A percentile compares a stretch with the other conserved stretches of the same genome.
Conservation (phyloP, 1,140 invertebrate species). For the Heliothis virescens region DNA sequence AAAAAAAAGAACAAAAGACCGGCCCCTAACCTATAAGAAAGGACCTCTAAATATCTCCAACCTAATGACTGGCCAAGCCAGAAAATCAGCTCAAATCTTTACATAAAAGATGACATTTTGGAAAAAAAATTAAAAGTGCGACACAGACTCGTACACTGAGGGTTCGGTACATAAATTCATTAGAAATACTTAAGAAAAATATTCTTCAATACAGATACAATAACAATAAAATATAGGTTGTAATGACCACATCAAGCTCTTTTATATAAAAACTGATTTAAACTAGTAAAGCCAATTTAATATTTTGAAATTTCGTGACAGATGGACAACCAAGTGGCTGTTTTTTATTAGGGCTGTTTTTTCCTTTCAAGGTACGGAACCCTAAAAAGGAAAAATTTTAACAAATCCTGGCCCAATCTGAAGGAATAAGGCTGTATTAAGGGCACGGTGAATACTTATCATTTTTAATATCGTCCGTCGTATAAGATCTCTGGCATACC, state of each 20-base stretch:
- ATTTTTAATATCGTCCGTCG: constrained; percentile 61
- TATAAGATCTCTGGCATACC: constrained; percentile 38
- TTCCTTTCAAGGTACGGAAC: no score
- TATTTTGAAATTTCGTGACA: no score
- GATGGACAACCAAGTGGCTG: no score
- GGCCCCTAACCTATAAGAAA: not conserved
- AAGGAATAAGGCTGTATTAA: constrained; percentile 60
- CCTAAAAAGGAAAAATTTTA: constrained; percentile 8
- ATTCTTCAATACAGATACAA: no score
- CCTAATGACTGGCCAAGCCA: constrained; percentile 15
- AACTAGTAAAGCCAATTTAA: no score
- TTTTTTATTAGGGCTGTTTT: no score
- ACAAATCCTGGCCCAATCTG: constrained; percentile 53
- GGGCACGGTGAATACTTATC: constrained; percentile 60
- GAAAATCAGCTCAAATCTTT: constrained; percentile 34
- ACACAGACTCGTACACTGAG: no score
- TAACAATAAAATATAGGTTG: no score
- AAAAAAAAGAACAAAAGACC: constrained; percentile 31
- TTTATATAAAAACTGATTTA: no score
- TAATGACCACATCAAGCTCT: no score
- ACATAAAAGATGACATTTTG: constrained; percentile 41
- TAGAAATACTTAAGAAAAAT: no score
- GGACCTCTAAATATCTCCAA: constrained; percentile 5
- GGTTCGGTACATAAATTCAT: no score
- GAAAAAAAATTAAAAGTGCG: not conserved